Evolutionary conservation across 1,140 invertebrate genomes (phyloP).

Genomic region (Zaprionus camerounensis): DNA sequence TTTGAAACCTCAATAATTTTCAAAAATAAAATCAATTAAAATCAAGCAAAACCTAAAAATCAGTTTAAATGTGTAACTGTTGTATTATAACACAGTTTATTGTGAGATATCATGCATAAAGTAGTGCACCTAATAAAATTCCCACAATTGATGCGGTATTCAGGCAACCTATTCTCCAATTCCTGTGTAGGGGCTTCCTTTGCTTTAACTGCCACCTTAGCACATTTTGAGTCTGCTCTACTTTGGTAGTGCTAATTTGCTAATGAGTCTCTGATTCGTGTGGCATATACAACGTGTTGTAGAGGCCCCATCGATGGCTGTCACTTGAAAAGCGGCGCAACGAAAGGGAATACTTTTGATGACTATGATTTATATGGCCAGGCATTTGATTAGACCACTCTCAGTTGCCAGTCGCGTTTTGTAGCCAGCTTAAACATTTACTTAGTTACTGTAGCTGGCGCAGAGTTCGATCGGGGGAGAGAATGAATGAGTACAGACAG

Average conservation of each 20-base stretch:
- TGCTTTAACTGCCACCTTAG: not conserved
- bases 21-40: too few species aligned
- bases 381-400: constrained; percentile 42
- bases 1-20: too few species aligned
- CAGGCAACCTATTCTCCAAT: too few species aligned
- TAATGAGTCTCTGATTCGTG: constrained; percentile 70
- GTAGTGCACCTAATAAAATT: too few species aligned
- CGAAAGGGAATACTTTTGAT: constrained; percentile 38
- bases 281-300: constrained; percentile 9
- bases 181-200: not conserved
- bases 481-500: constrained; percentile 64
- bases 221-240: constrained; percentile 2
- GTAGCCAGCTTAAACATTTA: constrained; percentile 37
- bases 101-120: too few species aligned
- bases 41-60: too few species aligned
- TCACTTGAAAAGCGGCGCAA: constrained; percentile 32
- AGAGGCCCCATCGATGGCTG: constrained; percentile 38
- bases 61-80: too few species aligned
- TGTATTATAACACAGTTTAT: too few species aligned
- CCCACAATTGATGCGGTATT: too few species aligned
- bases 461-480: constrained; percentile 20
- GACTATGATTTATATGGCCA: constrained; percentile 59
- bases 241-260: constrained; percentile 69
- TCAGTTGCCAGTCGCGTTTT: not conserved
- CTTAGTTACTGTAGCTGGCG: constrained; percentile 22